These are phyloP conservation scores for Riparia riparia DNA, from an alignment of 2,113 vertebrate species.

Conservation along the genomic window DNA sequence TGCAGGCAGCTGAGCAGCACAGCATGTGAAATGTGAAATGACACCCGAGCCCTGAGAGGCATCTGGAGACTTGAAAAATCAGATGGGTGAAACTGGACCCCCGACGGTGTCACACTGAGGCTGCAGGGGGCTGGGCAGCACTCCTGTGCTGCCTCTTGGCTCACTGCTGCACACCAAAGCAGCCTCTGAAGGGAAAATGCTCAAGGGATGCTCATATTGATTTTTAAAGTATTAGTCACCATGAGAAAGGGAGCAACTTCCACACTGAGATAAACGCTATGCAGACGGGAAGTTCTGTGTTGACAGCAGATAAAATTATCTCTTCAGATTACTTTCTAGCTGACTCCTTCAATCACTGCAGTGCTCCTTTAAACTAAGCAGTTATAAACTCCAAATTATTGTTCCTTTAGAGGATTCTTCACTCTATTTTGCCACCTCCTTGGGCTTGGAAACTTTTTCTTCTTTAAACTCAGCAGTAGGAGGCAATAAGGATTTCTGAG, in stretches of 20 bases:
- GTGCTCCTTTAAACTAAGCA: background rate
- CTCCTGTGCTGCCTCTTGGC: background rate
- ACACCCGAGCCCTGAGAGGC: background rate
- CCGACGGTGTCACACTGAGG: accelerated
- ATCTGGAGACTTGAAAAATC: background rate
- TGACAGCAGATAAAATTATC: slow-evolving; percentile 28
- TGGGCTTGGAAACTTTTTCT: background rate
- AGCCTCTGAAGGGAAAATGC: background rate
- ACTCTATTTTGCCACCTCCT: background rate
- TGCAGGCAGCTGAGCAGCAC: background rate
- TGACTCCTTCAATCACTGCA: background rate
- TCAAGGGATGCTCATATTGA: background rate
- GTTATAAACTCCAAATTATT: background rate
- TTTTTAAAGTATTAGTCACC: background rate
- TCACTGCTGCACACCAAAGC: background rate
- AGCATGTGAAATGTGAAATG: slow-evolving; percentile 5
- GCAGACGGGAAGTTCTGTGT: background rate
- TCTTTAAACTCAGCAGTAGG: background rate
- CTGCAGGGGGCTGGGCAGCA: background rate
- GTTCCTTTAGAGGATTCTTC: background rate
- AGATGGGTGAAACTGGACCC: background rate
- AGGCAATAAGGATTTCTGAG: background rate
- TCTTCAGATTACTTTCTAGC: background rate
- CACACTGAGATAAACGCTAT: background rate
- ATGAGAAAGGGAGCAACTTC: background rate